A percentile compares a stretch with the other conserved stretches of the same genome.
Evolutionary conservation across 1,140 invertebrate species (phyloP).

Genomic region (Papilio helenus): DNA sequence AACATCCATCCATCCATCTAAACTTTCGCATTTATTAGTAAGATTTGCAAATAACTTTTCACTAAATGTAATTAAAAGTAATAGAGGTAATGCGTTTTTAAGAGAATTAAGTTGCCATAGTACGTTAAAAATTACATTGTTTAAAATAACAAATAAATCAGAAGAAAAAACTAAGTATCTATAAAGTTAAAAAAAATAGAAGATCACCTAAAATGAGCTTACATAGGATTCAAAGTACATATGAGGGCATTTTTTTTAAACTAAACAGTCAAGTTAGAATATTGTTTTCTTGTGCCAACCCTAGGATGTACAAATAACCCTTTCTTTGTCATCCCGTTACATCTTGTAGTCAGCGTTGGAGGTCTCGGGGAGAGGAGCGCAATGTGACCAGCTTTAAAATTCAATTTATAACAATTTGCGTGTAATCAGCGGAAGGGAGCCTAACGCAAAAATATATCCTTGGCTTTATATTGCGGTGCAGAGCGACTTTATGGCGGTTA

Average conservation of each 20-base stretch:
- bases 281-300: constrained; percentile 47
- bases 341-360: constrained; percentile 56
- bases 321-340: constrained; percentile 50
- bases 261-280: background rate
- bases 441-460: constrained; percentile 68
- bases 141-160: background rate
- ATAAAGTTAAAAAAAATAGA: too few species aligned
- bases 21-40: too few species aligned
- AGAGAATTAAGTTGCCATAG: too few species aligned
- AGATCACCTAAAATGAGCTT: too few species aligned
- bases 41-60: background rate
- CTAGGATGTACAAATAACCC: constrained; percentile 68
- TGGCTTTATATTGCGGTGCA: constrained; percentile 55
- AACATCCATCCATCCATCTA: too few species aligned
- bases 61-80: background rate
- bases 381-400: constrained; percentile 75
- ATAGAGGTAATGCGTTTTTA: too few species aligned
- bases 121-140: too few species aligned
- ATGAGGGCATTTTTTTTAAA: too few species aligned
- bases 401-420: constrained; percentile 82
- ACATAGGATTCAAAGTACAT: too few species aligned
- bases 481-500: constrained; percentile 50
- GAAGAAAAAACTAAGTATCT: background rate
- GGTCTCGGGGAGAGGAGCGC: constrained; percentile 50
- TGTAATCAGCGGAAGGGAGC: constrained; percentile 74